Percentiles rank a stretch among this genome's conserved stretches.
phyloP scores from a whole-genome alignment of 2,888 invertebrate genomes.

The Thymelicus lineola region DNA sequence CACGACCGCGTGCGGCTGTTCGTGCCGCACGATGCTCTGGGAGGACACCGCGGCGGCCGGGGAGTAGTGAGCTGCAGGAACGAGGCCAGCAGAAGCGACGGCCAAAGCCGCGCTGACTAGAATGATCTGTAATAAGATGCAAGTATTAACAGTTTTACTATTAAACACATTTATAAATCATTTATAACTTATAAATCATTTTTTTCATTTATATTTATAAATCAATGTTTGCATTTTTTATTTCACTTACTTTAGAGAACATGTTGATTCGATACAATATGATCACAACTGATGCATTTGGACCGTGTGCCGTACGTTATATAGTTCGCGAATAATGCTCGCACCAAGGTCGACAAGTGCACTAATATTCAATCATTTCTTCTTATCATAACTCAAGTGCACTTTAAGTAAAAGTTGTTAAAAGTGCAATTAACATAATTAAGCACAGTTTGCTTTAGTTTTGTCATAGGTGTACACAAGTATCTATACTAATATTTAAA shows the following conservation, averaged over 20 bases:
- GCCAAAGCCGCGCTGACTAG: conserved; percentile 50
- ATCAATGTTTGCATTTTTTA: background rate
- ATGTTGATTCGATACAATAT: conserved; percentile 23
- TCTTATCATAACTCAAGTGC: background rate
- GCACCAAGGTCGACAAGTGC: background rate
- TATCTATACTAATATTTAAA: no score
- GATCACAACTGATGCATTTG: background rate
- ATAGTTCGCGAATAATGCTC: background rate
- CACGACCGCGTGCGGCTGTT: conserved; percentile 56
- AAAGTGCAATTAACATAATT: background rate
- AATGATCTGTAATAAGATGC: conserved; percentile 41
- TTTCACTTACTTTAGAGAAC: conserved; percentile 33
- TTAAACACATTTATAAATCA: no score
- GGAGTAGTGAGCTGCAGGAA: conserved; percentile 48
- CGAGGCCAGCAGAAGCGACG: conserved; percentile 47
- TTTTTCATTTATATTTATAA: no score
- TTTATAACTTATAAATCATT: no score
- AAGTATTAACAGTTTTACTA: no score
- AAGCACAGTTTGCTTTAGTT: no score
- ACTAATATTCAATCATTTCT: background rate
- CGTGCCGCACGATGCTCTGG: conserved; percentile 69
- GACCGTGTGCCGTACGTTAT: background rate
- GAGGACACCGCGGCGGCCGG: conserved; percentile 58
- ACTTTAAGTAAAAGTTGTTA: conserved; percentile 23
- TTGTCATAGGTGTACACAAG: no score